Conservation (phyloP, 2,797 vertebrate genomes). For the Acrossocheilus fasciatus region DNA sequence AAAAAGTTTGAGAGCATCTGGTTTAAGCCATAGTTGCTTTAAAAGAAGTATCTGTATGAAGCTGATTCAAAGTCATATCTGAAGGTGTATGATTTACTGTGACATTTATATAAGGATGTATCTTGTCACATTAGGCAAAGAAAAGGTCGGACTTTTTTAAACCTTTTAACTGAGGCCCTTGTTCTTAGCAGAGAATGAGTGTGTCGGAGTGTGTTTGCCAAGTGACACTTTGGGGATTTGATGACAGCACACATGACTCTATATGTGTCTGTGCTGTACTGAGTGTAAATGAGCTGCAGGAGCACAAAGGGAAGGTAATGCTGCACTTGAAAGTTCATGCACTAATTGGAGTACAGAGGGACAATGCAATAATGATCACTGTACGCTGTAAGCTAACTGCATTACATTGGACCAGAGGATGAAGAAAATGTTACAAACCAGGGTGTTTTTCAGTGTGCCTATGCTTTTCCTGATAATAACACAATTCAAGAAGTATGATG, state of each 20-base stretch:
- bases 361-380: conserved; percentile 10
- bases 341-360: conserved; percentile 14
- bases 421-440: conserved; percentile 13
- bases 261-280: background rate
- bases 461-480: background rate
- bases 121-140: conserved; percentile 40
- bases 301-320: background rate
- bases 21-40: background rate
- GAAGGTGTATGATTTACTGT: conserved; percentile 22
- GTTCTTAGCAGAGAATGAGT: background rate
- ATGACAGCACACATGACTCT: background rate
- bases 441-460: background rate
- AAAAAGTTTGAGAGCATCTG: background rate
- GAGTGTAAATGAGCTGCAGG: conserved; percentile 2
- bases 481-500: background rate
- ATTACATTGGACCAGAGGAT: background rate
- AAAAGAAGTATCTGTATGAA: background rate
- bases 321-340: background rate
- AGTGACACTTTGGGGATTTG: background rate
- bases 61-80: background rate
- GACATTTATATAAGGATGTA: conserved; percentile 44
- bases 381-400: conserved; percentile 8
- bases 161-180: conserved; percentile 20
- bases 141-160: conserved; percentile 40
- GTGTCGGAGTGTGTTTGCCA: conserved; percentile 12